Conservation (phyloP, 1,140 invertebrate genomes). For the Trichomalopsis sarcophagae region DNA sequence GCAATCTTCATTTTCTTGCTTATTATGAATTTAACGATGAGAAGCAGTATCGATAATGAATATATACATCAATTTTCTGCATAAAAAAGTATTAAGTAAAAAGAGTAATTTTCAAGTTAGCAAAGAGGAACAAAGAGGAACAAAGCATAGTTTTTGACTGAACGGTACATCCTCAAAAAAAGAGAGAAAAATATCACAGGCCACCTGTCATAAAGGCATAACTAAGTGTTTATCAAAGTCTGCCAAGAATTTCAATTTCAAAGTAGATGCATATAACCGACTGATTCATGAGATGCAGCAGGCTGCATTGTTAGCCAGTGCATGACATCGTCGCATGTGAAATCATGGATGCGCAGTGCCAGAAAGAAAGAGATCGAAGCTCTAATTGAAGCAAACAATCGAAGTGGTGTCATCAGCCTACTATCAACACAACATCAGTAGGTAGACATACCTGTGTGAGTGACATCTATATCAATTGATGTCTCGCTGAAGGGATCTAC, state of each 20-base stretch:
- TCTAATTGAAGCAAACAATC: background rate
- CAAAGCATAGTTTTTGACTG: no score
- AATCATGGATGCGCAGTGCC: no score
- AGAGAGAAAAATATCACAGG: background rate
- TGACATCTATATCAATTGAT: slow-evolving; percentile 56
- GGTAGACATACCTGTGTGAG: slow-evolving; percentile 20
- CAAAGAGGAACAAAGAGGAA: no score
- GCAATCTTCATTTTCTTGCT: no score
- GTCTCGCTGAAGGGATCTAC: slow-evolving; percentile 66
- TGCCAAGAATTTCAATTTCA: background rate
- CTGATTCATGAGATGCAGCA: background rate
- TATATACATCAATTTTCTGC: background rate
- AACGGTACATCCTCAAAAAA: background rate
- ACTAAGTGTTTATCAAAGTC: background rate
- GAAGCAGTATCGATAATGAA: no score
- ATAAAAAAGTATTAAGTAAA: background rate
- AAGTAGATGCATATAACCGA: background rate
- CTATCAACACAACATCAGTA: no score
- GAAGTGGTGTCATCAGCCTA: background rate
- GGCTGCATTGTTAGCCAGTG: background rate
- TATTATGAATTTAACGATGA: no score
- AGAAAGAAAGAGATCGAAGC: background rate
- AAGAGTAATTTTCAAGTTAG: background rate
- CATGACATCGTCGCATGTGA: no score
- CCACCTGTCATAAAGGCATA: background rate